Base-by-base conservation (phyloP, 2,888 invertebrate genomes). In the Disparrhopalites patrizii region DNA sequence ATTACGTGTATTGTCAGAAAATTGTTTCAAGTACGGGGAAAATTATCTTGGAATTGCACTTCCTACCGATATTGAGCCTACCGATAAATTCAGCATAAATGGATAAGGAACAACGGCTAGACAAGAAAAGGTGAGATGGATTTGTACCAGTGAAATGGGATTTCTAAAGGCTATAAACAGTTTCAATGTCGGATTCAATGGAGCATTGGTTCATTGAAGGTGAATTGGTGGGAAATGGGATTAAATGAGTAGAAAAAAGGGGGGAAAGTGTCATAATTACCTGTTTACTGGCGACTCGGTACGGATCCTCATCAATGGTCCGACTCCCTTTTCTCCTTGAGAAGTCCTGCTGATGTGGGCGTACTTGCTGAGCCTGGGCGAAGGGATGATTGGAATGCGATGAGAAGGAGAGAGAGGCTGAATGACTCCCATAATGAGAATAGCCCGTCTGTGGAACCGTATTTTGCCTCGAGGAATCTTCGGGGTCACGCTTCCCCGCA, bases 331-430 rank as follows among this genome's bases (percentile, higher is more conserved):
- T 73, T 52, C 72, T 68, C 31, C 70, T n/a, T 2, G 61, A 38
- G 58, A 27, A 33, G 10, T 30, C 60, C 27, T 33, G 50, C 15
- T 50, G 58, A 47, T 43, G 47, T 0, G 63, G 71, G n/a, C 61
- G 55, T 20, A 58, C 43, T 30, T 50, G 62, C 30, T 72, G 71
- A 33, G 71, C 67, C 63, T 75, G 75, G 33, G 73, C 73, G 57
- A 75, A 75, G 1, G 75, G 75, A 63, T 75, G 75, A 47, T 71
- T 73, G 73, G 73, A 73, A 73, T 75, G 75, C 72, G 75, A 73
- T 28, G 75, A 70, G 47, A 67, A 65, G 27, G 70, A 69, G 27
- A 70, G 64, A n/a, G 73, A 65, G 40, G 70, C 55, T 61, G 71
- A 69, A 57, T 69, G 70, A 25, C 66, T 55, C 50, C 70, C 72